Evolutionary conservation across 2,797 vertebrate species (phyloP), one percentile per base, ranked within the genome.

Genomic region (Protonibea diacanthus): DNA sequence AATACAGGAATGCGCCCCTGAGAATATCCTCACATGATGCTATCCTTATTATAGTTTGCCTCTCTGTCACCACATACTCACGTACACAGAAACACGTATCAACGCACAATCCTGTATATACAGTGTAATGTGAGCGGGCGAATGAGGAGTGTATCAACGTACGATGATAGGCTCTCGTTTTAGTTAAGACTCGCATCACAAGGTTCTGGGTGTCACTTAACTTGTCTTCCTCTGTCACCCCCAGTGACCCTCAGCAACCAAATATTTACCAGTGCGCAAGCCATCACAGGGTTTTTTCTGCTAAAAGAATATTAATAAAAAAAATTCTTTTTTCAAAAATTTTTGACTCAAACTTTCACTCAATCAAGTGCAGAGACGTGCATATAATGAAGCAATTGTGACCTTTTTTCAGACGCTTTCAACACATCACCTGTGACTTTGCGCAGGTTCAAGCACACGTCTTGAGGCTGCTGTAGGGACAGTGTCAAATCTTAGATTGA

Each of bases 1-100:
- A 59, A 64, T 58, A 23, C 38, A 78, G 78, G 61, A 78, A 79
- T 67, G 60, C 20, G 7, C 74, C 45, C 79, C 78, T 80, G 27
- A 72, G 74, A 88, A 82, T 86, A 81, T 82, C 83, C 83, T 87
- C 91, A 92, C 84, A 88, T 91, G 92, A 92, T 62, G 23, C 23
- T 20, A 76, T 74, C 78, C 85, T 87, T 91, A 84, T 88, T 87
- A 84, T 73, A 91, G 74, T 76, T 58, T 11, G 21, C 56, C 10
- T 58, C 20, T 48, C 49, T 71, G n/a, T 73, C 72, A 66, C 49
- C 56, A 42, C 56, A 60, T 78, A 62, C 0, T 1, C 77, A 85
- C 59, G 67, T 67, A 64, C 53, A 53, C 61, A 57, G 47, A 64
- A 14, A 64, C 33, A 1, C 75, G 80, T 56, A 44, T 70, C 73